phyloP scores from a whole-genome alignment of 2,113 vertebrate genomes.

The Pitta sordida region DNA sequence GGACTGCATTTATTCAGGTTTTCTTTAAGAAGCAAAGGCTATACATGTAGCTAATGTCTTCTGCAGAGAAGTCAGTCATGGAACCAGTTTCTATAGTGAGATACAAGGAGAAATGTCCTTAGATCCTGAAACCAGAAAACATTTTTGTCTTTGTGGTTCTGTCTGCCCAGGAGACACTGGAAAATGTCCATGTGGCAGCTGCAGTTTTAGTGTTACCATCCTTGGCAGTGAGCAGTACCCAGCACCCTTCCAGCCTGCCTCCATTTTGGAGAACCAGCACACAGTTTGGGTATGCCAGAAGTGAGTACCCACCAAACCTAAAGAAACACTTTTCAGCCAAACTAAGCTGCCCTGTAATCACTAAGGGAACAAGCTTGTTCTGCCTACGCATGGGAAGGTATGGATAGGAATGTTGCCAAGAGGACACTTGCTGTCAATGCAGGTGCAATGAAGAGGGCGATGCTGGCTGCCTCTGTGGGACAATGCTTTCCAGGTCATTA shows the following conservation, averaged over 20 bases:
- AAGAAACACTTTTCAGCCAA: background rate
- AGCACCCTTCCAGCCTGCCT: background rate
- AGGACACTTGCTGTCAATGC: background rate
- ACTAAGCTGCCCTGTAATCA: too few relatives aligned
- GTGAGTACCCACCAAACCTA: background rate
- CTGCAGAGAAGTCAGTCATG: background rate
- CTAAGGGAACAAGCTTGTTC: accelerated
- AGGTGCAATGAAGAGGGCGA: background rate
- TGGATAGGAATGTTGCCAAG: background rate
- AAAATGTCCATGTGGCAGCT: background rate
- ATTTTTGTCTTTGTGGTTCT: background rate
- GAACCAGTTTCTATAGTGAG: background rate
- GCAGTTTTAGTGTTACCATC: background rate
- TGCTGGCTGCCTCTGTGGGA: background rate
- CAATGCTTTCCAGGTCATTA: background rate
- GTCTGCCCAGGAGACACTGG: background rate
- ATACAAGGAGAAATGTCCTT: background rate
- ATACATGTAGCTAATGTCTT: background rate
- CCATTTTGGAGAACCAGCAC: background rate
- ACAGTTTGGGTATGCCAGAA: accelerated
- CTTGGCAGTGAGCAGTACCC: background rate
- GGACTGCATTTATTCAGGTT: slow-evolving; percentile 38
- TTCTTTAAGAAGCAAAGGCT: slow-evolving; percentile 14
- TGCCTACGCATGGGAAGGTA: accelerated
- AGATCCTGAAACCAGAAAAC: background rate